Base-by-base conservation (phyloP, 1,140 invertebrate species). In the Drosophila repletoides region DNA sequence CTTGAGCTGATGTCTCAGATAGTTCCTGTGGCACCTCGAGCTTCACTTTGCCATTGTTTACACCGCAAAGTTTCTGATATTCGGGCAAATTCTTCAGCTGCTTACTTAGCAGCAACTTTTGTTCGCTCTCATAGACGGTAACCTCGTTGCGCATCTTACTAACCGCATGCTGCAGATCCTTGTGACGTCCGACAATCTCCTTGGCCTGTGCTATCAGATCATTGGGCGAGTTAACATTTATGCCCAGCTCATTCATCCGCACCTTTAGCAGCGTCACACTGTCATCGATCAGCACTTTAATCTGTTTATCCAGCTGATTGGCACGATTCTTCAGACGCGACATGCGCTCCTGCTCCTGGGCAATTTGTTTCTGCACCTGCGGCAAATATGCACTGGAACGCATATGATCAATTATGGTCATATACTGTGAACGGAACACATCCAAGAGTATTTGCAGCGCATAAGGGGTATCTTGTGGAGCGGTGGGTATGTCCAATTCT, bases 181-280 rank as follows among this genome's bases (percentile, higher is more conserved):
- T 98, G 84, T 98, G 97, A 28, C 95, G 92, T 34, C 96, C 93
- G 4, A 98, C 96, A 71, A 98, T 98, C 91, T 97, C 96, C 90
- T 98, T 98, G 19, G 97, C 96, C 90, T 97, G 97, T 1, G 94
- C 93, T 6, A 98, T 91, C 43, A 98, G 91, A 90, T 98, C 97
- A 24, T 95, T 94, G 0, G 96, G 95, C 53, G 93, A 95, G 24
- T 94, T 95, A 2, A 94, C 94, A 88, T 96, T 94, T 68, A 98
- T 97, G 52, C 95, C 97, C 63, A 99, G 91, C 89, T 98, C 97
- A 60, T 94, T 95, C 94, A 98, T 96, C 48, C 97, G 92, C n/a
- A 95, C 94, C 88, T 97, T 97, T 5, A 99, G 91, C 31, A 98
- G 91, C 14, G 94, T 94, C n/a, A 98, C 96, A 80, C 97, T 97